phyloP scores from a whole-genome alignment of 1,140 invertebrate genomes.

The Procambarus clarkii region DNA sequence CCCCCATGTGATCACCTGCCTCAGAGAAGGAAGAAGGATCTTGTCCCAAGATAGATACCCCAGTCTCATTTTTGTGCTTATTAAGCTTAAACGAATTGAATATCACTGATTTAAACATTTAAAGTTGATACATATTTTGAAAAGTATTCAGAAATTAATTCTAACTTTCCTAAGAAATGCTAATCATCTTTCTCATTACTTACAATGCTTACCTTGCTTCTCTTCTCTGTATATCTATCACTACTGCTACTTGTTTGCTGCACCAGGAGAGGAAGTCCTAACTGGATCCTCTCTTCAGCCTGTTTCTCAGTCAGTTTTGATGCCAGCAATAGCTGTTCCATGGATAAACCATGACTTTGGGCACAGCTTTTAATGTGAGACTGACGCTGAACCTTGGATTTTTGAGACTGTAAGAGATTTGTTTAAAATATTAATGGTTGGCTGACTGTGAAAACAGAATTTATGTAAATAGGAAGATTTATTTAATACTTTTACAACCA shows the following conservation, averaged over 20 bases:
- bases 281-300: constrained; percentile 41
- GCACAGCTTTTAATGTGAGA: constrained; percentile 55
- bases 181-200: no score
- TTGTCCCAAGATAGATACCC: no score
- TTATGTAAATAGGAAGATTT: neutral
- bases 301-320: constrained; percentile 47
- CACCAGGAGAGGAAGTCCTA: constrained; percentile 27
- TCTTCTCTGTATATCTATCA: neutral
- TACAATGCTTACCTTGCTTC: no score
- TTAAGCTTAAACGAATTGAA: no score
- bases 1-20: no score
- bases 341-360: constrained; percentile 14
- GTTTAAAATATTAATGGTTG: no score
- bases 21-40: no score
- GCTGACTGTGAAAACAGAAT: neutral
- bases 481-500: neutral
- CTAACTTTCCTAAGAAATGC: no score
- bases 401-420: constrained; percentile 2
- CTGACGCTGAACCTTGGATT: neutral
- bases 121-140: no score
- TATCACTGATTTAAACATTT: no score
- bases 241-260: neutral
- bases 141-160: no score
- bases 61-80: no score
- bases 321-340: constrained; percentile 43